Evolutionary conservation across 2,797 vertebrate genomes (phyloP).

Genomic region (Enteromius anoplus): DNA sequence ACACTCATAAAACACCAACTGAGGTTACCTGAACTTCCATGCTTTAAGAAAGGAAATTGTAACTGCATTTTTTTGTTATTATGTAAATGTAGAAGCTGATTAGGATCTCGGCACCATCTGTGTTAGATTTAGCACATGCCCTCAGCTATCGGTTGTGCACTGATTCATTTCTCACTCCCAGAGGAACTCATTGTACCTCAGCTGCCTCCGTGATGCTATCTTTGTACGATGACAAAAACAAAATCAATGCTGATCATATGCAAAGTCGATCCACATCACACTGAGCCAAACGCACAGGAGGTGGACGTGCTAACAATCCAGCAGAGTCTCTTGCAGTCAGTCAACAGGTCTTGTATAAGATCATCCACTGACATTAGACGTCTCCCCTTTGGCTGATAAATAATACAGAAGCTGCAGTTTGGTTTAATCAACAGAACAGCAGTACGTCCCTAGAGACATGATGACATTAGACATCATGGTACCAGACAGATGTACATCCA

Average conservation of each 20-base stretch:
- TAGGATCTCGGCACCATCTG: constrained; percentile 11
- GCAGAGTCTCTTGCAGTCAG: background rate
- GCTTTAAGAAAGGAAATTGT: background rate
- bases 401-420: constrained; percentile 20
- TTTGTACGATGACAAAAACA: constrained; percentile 20
- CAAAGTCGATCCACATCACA: constrained; percentile 3
- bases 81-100: constrained; percentile 4
- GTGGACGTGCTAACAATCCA: constrained; percentile 23
- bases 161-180: constrained; percentile 15
- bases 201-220: constrained; percentile 2
- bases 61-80: background rate
- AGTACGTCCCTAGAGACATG: constrained; percentile 4
- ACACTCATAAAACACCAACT: background rate
- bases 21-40: background rate
- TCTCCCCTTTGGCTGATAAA: constrained; percentile 6
- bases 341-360: constrained; percentile 29
- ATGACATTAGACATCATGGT: constrained; percentile 24
- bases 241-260: constrained; percentile 25
- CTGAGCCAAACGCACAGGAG: constrained; percentile 25
- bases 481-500: constrained; percentile 7
- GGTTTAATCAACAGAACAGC: constrained; percentile 19
- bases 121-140: constrained; percentile 22
- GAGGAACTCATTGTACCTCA: background rate
- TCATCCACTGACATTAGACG: constrained; percentile 14
- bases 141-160: constrained; percentile 2